These are phyloP conservation scores for Paraescarpia echinospica DNA, from an alignment of 1,140 invertebrate species.

Conservation along the genomic window DNA sequence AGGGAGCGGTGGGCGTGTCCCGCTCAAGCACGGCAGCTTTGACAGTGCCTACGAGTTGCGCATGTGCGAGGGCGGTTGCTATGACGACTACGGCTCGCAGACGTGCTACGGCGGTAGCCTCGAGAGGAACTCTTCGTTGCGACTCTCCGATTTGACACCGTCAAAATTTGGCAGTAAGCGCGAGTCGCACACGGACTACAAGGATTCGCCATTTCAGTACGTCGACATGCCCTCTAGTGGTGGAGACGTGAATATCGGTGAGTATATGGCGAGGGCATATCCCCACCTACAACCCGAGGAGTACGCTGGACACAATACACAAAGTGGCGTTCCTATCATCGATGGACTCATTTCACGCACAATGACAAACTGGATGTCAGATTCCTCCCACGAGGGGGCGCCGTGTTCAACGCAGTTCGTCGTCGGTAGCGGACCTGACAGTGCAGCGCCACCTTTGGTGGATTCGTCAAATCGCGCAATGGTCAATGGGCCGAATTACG, in stretches of 20 bases:
- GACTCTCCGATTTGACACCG: constrained; percentile 31
- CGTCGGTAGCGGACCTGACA: background rate
- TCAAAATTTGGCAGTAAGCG: constrained; percentile 42
- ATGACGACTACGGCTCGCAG: background rate
- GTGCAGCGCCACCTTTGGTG: background rate
- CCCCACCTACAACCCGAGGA: background rate
- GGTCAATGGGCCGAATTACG: constrained; percentile 61
- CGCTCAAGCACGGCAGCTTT: constrained; percentile 16
- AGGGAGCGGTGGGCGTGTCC: constrained; percentile 55
- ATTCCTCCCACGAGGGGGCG: background rate
- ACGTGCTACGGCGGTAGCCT: constrained; percentile 1
- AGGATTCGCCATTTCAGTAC: constrained; percentile 27
- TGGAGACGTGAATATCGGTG: background rate
- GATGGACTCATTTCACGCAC: background rate
- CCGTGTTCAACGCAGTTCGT: background rate
- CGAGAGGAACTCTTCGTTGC: constrained; percentile 13
- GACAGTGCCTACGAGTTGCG: constrained; percentile 2
- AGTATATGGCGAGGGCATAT: background rate
- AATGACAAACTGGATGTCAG: background rate
- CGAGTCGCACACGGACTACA: constrained; percentile 36
- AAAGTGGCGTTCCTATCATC: background rate
- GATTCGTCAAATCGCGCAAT: background rate
- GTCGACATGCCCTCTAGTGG: constrained; percentile 23
- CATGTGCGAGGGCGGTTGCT: background rate
- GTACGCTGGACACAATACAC: background rate